phyloP scores from a whole-genome alignment of 2,113 vertebrate genomes.

The Talpa occidentalis region DNA sequence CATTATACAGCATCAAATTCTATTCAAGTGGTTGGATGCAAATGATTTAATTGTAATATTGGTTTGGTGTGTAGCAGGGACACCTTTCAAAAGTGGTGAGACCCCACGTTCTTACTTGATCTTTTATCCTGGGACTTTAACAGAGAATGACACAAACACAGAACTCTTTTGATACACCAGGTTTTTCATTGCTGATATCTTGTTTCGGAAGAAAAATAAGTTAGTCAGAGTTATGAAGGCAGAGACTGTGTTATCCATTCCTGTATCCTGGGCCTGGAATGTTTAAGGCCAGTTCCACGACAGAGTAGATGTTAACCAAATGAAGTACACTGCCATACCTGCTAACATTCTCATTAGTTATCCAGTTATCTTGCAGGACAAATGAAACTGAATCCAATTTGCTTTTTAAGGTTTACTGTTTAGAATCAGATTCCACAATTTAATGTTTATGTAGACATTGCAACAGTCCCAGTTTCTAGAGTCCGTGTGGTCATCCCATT shows the following conservation, averaged over 20 bases:
- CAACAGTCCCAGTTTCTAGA: not conserved
- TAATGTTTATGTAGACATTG: not conserved
- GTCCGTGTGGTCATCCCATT: not conserved
- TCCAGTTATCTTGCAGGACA: not conserved
- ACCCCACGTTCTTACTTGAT: not conserved
- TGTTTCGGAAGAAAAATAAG: not conserved
- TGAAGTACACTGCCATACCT: not conserved
- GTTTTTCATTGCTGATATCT: conserved; percentile 37
- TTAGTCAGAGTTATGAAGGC: not conserved
- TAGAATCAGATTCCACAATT: not conserved
- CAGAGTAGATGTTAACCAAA: not conserved
- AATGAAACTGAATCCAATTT: not conserved
- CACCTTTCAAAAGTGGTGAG: conserved; percentile 41
- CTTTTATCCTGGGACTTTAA: conserved; percentile 1
- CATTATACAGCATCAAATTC: conserved; percentile 56
- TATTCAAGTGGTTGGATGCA: conserved; percentile 58
- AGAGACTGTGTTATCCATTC: not conserved
- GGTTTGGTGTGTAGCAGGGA: conserved; percentile 50
- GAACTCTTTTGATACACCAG: not conserved
- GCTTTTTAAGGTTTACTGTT: not conserved
- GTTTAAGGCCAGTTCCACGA: not conserved
- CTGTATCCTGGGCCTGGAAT: not conserved
- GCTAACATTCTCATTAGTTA: not conserved
- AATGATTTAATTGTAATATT: conserved; percentile 64
- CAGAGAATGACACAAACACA: not conserved